These are phyloP conservation scores for Leptestheria dahalacensis DNA, from an alignment of 1,140 invertebrate genomes.

Conservation along the genomic window DNA sequence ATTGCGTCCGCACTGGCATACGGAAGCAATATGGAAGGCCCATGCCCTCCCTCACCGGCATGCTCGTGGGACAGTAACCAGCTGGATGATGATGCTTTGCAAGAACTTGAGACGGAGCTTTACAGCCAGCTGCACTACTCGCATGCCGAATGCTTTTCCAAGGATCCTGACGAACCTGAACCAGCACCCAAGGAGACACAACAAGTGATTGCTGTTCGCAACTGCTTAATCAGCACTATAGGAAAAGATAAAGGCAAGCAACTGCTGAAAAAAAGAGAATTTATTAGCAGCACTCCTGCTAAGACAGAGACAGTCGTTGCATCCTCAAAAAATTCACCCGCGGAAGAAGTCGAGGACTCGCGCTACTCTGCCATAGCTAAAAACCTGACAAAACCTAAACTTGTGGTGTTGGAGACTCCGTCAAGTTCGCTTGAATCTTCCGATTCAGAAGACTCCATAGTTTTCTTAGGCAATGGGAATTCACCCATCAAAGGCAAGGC, in stretches of 20 bases:
- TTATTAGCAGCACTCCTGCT: too few species aligned
- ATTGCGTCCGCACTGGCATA: too few species aligned
- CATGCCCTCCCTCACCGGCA: background rate
- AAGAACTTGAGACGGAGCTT: background rate
- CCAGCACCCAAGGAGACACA: too few species aligned
- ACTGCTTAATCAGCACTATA: too few species aligned
- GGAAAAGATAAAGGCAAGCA: too few species aligned
- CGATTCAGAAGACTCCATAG: background rate
- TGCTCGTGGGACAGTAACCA: background rate
- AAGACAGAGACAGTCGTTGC: too few species aligned
- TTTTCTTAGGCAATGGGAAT: background rate
- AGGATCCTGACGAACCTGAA: background rate
- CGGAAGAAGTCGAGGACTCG: background rate
- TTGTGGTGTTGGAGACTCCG: background rate
- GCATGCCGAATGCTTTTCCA: background rate
- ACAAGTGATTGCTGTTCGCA: too few species aligned
- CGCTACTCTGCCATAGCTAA: background rate
- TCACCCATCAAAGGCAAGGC: background rate
- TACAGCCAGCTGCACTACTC: background rate
- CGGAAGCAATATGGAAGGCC: background rate
- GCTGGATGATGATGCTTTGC: background rate
- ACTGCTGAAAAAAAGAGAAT: too few species aligned
- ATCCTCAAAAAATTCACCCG: background rate
- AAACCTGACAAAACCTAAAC: background rate
- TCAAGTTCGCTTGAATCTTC: background rate